These are phyloP conservation scores for Zaprionus lachaisei DNA, from an alignment of 1,140 invertebrate species.

Conservation along the genomic window DNA sequence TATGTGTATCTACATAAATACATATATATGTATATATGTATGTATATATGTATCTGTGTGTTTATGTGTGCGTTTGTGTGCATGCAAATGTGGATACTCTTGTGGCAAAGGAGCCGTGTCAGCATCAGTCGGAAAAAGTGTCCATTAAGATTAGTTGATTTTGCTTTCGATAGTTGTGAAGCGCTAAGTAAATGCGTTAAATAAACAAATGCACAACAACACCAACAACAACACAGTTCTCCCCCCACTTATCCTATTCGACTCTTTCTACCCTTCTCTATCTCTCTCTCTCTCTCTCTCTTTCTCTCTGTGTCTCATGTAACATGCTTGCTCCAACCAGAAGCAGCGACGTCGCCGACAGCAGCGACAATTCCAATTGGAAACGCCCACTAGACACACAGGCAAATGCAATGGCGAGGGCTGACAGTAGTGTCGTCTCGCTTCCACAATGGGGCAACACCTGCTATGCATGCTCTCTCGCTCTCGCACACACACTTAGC, in stretches of 20 bases:
- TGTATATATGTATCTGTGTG: background rate
- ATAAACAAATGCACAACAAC: conserved; percentile 57
- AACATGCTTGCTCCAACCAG: conserved; percentile 68
- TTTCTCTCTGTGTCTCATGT: conserved; percentile 38
- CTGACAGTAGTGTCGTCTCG: conserved; percentile 48
- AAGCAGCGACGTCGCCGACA: conserved; percentile 38
- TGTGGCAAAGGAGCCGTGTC: conserved; percentile 38
- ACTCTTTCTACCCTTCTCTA: conserved; percentile 8
- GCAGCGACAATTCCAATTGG: conserved; percentile 68
- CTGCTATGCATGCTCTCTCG: conserved; percentile 47
- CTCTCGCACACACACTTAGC: background rate
- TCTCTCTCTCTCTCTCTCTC: conserved; percentile 5
- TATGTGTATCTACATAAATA: background rate
- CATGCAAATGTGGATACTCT: conserved; percentile 4
- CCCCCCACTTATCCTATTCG: conserved; percentile 23
- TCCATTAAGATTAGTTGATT: conserved; percentile 82
- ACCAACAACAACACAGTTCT: conserved; percentile 25
- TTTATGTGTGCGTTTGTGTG: background rate
- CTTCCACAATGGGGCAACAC: conserved; percentile 54
- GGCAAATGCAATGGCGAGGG: conserved; percentile 40
- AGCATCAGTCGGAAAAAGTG: conserved; percentile 70
- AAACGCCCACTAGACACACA: conserved; percentile 64
- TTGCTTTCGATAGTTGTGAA: conserved; percentile 73
- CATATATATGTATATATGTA: conserved; percentile 23
- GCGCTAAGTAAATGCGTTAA: conserved; percentile 72